Base-by-base conservation (phyloP, 2,113 vertebrate genomes). In the Murina feae region DNA sequence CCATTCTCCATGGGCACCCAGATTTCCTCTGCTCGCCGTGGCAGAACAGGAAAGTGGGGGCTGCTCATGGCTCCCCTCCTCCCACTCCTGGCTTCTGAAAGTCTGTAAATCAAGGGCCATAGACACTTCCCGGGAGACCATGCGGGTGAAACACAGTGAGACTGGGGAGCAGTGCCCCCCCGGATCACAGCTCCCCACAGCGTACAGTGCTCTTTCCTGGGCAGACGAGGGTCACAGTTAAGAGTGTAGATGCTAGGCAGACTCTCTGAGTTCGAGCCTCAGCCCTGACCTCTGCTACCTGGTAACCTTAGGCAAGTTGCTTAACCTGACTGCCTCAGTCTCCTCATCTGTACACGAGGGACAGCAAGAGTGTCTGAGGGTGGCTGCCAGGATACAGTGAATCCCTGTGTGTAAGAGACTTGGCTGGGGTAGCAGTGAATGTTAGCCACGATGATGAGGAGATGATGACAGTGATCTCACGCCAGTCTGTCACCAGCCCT, bases 91-190 rank as follows among this genome's bases (percentile, higher is more conserved):
- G 2, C 78, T 81, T 51, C 74, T 37, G 47, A 51, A 80, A 55
- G 71, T n/a, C 83, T 75, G 1, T 6, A 4, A 25, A 9, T 10
- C 2, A 5, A 44, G 17, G 51, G 4, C 23, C 60, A 25, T 39
- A 65, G n/a, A 42, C 49, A 53, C 66, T 35, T 17, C 23, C 37
- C 49, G 1, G 10, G 9, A 60, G 71, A 25, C 72, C 76, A 6
- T 0, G 12, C 49, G 0, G 32, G 8, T 32, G 35, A 83, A 4
- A 23, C 37, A 1, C 30, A 71, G 47, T 0, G 9, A 68, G 25
- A 23, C 39, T 0, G 0, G 5, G 9, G 30, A 58, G 2, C 72
- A 10, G 1, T 3, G 17, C 9, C 9, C 16, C 35, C 17, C 4
- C 44, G 2, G 28, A 5, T 4, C 71, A 44, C 21, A 3, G 44